Conservation (phyloP, 2,888 invertebrate genomes). For the Leucophora obtusa region DNA sequence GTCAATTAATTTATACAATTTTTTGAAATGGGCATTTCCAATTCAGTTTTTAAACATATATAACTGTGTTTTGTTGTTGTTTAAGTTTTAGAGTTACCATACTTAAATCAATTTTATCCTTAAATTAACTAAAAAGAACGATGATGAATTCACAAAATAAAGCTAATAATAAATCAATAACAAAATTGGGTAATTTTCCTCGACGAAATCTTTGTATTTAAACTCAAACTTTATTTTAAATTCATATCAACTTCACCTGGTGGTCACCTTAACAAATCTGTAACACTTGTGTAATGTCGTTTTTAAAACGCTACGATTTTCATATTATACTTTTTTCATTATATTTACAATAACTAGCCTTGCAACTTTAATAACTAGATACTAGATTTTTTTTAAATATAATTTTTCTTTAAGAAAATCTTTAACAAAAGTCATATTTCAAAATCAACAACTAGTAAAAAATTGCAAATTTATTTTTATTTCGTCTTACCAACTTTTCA, state of each 20-base stretch:
- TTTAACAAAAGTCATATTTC: not conserved
- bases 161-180: too few species aligned
- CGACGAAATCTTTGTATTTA: too few species aligned
- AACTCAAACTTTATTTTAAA: too few species aligned
- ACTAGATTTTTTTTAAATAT: not conserved
- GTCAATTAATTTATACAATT: not conserved
- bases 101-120: too few species aligned
- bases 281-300: not conserved
- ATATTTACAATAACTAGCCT: not conserved
- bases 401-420: not conserved
- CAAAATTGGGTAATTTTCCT: too few species aligned
- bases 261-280: not conserved
- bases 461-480: not conserved
- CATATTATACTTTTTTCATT: not conserved
- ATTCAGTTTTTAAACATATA: not conserved
- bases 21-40: not conserved
- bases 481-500: not conserved
- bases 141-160: too few species aligned
- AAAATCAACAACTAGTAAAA: not conserved
- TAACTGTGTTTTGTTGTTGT: too few species aligned
- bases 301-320: slow-evolving; percentile 4
- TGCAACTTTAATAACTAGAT: not conserved
- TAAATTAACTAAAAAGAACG: too few species aligned
- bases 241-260: not conserved
- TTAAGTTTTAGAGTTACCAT: too few species aligned